Base-by-base conservation (phyloP, 2,113 vertebrate genomes). In the Scomber scombrus region DNA sequence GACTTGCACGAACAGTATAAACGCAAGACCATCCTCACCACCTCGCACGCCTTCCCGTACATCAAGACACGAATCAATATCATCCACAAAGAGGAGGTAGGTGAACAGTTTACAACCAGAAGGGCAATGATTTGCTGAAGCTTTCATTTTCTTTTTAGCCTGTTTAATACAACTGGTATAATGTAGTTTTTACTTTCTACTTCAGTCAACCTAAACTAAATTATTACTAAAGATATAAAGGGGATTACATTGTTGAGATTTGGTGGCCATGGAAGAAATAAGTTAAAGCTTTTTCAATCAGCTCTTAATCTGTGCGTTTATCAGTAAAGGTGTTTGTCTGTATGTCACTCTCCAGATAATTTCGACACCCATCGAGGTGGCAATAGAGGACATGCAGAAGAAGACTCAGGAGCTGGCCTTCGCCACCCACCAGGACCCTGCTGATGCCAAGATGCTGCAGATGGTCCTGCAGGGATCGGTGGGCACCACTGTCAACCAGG, bases 301-400 rank as follows among this genome's bases (percentile, higher is more conserved):
- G 7, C 7, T 12, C 3, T 3, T 9, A 9, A 6, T 1, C 4
- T 10, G 45, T 1, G 0, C 47, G 12, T 46, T 54, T 18, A 23
- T 49, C 52, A 56, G 12, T 50, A 15, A 71, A 63, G 12, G 6
- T 1, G 1, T n/a, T 19, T 12, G 3, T 31, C 3, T 64, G 31
- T 18, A 15, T 46, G 23, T 71, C 68, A 11, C 29, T 7, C 71
- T 70, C 43, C 78, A 99, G 98, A 96, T 99, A 66, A 99, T 99
- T 89, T 93, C 98, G 92, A 99, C 96, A 0, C 98, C 98, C 78
- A 98, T 99, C 11, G 98, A 99, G 93, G 98, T 99, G 23, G 98
- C 98, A n/a, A 99, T 99, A 34, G 98, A 99, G 89, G 98, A 99
- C 89, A 99, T 99, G 98, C 98, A 99, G 93, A 99, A 99, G 90